Evolutionary conservation across 2,113 vertebrate species (phyloP), one percentile per base, ranked within the genome.

Genomic region (Terrapene triunguis): DNA sequence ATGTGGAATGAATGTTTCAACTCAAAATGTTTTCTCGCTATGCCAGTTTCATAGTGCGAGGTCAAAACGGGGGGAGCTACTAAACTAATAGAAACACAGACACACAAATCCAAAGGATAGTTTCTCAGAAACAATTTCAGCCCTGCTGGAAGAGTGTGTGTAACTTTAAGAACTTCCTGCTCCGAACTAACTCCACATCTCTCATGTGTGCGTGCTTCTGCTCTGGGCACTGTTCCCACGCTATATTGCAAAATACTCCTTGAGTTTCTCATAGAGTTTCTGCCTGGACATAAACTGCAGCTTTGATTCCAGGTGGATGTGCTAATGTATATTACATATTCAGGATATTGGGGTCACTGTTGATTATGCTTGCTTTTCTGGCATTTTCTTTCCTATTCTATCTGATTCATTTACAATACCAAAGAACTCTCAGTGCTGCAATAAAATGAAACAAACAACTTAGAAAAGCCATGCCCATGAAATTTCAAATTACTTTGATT

Each of bases 1-100:
- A 98, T 82, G 90, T 84, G 96, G 91, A 97, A 98, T 97, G 94
- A 96, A 97, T 96, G 94, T 85, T 96, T 94, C 90, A 51, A 89
- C 95, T 93, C 89, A 88, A 86, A 96, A 89, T 42, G 93, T 62
- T 96, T 96, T 96, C 95, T 92, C 82, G 1, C 65, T 80, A 86
- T 93, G 94, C 94, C 95, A 95, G 95, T 81, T 96, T 86, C 96
- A 90, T 76, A 91, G 89, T 96, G 90, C 65, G 89, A 95, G 94
- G 96, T 96, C 92, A 97, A 95, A 97, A 69, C 69, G 80, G 78
- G 90, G 89, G 94, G 95, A 95, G 95, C 78, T 74, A 65, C 44
- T 42, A 80, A 89, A 69, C 19, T 82, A 85, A 42, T 74, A 55
- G 91, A 65, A 89, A 47, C 38, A 5, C 82, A 25, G 1, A 13